Percentiles rank a stretch among this genome's conserved stretches.
phyloP scores from a whole-genome alignment of 2,113 vertebrate species.

The Atlantisia rogersi region DNA sequence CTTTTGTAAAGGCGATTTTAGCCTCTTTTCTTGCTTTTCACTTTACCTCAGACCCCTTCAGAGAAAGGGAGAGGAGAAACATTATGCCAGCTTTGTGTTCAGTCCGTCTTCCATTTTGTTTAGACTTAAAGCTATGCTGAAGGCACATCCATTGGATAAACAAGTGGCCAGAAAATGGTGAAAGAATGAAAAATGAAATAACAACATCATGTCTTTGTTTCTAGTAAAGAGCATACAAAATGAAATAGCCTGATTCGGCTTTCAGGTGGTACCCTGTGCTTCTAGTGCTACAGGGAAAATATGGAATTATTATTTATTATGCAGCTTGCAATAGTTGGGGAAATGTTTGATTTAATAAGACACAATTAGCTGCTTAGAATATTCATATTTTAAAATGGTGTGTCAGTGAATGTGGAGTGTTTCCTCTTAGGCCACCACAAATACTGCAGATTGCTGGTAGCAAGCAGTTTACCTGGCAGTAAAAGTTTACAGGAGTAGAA shows the following conservation, averaged over 20 bases:
- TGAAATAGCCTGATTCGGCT: neutral
- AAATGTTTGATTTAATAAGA: neutral
- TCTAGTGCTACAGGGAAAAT: neutral
- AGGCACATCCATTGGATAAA: neutral
- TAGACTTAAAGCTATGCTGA: neutral
- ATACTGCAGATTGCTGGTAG: neutral
- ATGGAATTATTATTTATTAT: neutral
- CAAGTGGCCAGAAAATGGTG: neutral
- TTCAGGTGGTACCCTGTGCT: neutral
- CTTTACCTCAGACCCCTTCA: neutral
- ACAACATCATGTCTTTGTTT: neutral
- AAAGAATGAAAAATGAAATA: neutral
- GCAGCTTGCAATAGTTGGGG: neutral
- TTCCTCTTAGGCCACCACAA: neutral
- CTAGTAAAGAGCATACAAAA: neutral
- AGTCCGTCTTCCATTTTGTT: neutral
- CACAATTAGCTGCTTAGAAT: neutral
- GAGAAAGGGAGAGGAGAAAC: neutral
- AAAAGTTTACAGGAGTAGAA: neutral
- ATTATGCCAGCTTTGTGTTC: neutral
- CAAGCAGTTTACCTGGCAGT: accelerated
- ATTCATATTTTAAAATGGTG: neutral
- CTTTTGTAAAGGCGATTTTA: neutral
- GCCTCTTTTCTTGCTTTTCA: neutral
- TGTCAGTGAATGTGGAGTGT: neutral